A percentile compares a stretch with the other conserved stretches of the same genome.
Conservation (phyloP, 2,888 invertebrate species). For the Philereme vetulata region DNA sequence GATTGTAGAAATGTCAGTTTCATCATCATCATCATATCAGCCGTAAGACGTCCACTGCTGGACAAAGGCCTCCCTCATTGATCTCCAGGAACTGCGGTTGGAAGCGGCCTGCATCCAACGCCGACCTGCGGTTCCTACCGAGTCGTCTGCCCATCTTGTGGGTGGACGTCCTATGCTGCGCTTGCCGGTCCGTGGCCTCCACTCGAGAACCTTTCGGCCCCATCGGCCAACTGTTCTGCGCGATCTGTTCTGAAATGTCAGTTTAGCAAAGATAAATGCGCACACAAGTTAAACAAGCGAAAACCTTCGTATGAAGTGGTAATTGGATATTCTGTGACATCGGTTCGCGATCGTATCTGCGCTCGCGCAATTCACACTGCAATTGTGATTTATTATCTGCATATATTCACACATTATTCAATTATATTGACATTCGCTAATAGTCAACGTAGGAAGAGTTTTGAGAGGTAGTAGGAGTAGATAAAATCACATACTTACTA, state of each 20-base stretch:
- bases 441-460: constrained; percentile 5
- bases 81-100: too few relatives aligned
- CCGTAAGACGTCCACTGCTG: too few relatives aligned
- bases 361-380: constrained; percentile 35
- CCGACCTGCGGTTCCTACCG: too few relatives aligned
- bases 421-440: constrained; percentile 19
- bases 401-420: constrained; percentile 26
- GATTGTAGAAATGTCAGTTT: not conserved
- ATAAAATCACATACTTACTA: not conserved
- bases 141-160: too few relatives aligned
- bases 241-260: too few relatives aligned
- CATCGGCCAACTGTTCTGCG: too few relatives aligned
- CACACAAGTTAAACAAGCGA: constrained; percentile 11
- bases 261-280: constrained; percentile 9
- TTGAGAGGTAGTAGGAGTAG: constrained; percentile 2
- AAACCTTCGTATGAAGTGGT: constrained; percentile 23
- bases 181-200: too few relatives aligned
- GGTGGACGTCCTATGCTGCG: too few relatives aligned
- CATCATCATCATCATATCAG: too few relatives aligned
- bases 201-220: too few relatives aligned
- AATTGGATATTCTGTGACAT: constrained; percentile 30
- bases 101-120: too few relatives aligned
- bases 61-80: too few relatives aligned
- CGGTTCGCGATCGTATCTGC: constrained; percentile 35
- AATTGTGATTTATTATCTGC: constrained; percentile 26